These are phyloP conservation scores for Heliothis subflexa DNA, from an alignment of 1,140 invertebrate species.

Conservation along the genomic window DNA sequence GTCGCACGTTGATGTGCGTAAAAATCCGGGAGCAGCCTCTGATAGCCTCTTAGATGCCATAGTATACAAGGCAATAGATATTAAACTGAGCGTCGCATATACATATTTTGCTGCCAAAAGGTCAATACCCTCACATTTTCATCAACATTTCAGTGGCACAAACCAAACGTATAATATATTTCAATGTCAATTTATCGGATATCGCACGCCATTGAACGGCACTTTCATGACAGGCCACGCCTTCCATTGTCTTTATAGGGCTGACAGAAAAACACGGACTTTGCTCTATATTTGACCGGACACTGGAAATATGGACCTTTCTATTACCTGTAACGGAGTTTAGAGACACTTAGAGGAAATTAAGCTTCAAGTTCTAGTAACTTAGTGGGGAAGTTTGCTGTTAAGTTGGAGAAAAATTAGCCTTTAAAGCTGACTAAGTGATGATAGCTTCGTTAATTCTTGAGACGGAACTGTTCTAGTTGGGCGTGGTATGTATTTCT, in stretches of 20 bases:
- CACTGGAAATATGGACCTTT: conserved; percentile 14
- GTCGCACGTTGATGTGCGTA: too few relatives aligned
- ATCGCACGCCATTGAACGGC: conserved; percentile 56
- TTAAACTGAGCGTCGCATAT: too few relatives aligned
- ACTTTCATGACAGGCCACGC: conserved; percentile 61
- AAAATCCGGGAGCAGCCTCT: too few relatives aligned
- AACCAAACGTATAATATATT: conserved; percentile 54
- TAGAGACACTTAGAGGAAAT: not conserved
- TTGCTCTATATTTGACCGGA: conserved; percentile 22
- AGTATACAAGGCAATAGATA: too few relatives aligned
- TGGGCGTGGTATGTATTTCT: not conserved
- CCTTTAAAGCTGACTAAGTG: not conserved
- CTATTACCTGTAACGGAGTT: conserved; percentile 3
- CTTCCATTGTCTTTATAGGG: conserved; percentile 69
- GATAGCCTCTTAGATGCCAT: too few relatives aligned
- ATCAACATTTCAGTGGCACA: not conserved
- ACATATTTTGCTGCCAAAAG: not conserved
- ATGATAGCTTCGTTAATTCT: not conserved
- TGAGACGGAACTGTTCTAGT: not conserved
- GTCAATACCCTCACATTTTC: not conserved
- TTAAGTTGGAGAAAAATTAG: not conserved
- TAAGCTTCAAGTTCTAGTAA: not conserved
- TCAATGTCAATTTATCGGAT: conserved; percentile 76
- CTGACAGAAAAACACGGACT: conserved; percentile 10
- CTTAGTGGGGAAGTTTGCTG: not conserved